A percentile compares a stretch with the other conserved stretches of the same genome.
phyloP scores from a whole-genome alignment of 2,113 vertebrate genomes.

The Siniperca knerii region DNA sequence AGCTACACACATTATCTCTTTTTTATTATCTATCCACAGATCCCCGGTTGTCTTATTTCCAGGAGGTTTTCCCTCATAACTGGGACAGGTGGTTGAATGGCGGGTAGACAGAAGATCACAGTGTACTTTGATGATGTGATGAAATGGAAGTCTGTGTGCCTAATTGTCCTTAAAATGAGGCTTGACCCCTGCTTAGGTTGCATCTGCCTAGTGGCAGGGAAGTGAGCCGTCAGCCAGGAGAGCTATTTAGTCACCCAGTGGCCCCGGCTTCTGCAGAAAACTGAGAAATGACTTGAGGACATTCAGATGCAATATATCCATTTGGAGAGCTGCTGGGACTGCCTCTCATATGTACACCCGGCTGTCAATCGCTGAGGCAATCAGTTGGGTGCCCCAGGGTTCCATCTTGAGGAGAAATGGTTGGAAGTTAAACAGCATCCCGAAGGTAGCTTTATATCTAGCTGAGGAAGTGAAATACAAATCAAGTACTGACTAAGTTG shows the following conservation, averaged over 20 bases:
- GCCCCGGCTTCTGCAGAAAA: constrained; percentile 19
- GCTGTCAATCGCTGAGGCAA: constrained; percentile 67
- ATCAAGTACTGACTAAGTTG: constrained; percentile 17
- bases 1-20: not conserved
- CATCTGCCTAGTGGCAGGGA: constrained; percentile 51
- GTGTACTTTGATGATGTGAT: constrained; percentile 35
- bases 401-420: not conserved
- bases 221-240: constrained; percentile 37
- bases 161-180: constrained; percentile 74
- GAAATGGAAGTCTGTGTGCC: constrained; percentile 51
- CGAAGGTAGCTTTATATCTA: constrained; percentile 14
- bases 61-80: constrained; percentile 10
- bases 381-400: constrained; percentile 38
- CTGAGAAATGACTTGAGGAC: constrained; percentile 44
- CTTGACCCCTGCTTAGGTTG: constrained; percentile 56
- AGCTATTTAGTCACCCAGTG: constrained; percentile 50
- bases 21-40: not conserved
- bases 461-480: constrained; percentile 8
- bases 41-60: not conserved
- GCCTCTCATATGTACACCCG: constrained; percentile 10
- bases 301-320: constrained; percentile 40
- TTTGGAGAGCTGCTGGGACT: constrained; percentile 33
- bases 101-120: constrained; percentile 10
- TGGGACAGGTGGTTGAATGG: constrained; percentile 25
- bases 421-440: constrained; percentile 22